Conservation (phyloP, 2,113 vertebrate species). For the Protomyctophum bolini region DNA sequence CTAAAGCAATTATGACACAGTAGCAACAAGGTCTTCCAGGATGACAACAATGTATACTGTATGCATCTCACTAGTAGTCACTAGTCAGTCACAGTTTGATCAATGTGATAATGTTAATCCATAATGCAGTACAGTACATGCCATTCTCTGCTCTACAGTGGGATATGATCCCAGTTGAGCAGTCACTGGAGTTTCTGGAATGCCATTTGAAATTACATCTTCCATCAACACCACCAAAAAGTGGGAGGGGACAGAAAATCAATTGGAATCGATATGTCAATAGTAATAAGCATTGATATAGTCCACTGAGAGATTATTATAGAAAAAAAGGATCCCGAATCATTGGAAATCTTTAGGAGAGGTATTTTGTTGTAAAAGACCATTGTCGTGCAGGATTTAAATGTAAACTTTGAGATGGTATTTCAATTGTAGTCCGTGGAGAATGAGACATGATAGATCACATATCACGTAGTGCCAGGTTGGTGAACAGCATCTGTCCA, state of each 20-base stretch:
- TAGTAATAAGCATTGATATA: slow-evolving; percentile 30
- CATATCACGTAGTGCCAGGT: slow-evolving; percentile 1
- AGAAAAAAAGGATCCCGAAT: background rate
- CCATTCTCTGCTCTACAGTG: background rate
- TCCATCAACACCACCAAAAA: slow-evolving; percentile 31
- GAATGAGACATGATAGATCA: slow-evolving; percentile 14
- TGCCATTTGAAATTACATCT: slow-evolving; percentile 29
- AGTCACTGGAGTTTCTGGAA: slow-evolving; percentile 8
- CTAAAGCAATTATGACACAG: no score
- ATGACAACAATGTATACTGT: no score
- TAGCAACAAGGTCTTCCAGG: no score
- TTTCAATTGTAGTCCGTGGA: background rate
- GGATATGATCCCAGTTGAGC: background rate
- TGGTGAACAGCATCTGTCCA: background rate
- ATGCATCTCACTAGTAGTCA: no score
- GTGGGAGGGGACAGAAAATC: slow-evolving; percentile 27
- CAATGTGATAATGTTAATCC: no score
- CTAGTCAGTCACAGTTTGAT: no score
- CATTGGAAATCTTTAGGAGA: background rate
- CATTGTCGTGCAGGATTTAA: no score
- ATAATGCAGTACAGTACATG: background rate
- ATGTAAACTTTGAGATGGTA: no score
- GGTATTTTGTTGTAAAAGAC: no score
- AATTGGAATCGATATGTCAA: slow-evolving; percentile 31
- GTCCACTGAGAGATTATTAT: background rate